A percentile compares a stretch with the other conserved stretches of the same genome.
Evolutionary conservation across 2,797 vertebrate genomes (phyloP).

Genomic region (Prionace glauca): DNA sequence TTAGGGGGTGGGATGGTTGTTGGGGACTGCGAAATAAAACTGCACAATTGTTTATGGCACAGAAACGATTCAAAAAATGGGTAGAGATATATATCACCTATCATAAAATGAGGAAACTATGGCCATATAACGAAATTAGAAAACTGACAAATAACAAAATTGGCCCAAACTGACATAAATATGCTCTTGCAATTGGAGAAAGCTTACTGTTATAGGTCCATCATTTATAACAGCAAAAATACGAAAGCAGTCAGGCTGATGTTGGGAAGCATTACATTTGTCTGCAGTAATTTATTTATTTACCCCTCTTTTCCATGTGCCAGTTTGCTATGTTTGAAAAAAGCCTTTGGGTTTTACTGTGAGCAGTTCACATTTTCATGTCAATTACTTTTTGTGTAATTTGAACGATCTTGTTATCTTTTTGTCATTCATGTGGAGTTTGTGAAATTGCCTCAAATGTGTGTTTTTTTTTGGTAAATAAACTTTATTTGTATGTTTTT

Average conservation of each 20-base stretch:
- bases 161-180: neutral
- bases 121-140: neutral
- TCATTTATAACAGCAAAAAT: neutral
- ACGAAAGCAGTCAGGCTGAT: neutral
- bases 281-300: neutral
- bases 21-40: neutral
- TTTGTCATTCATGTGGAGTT: conserved; percentile 18
- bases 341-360: neutral
- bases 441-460: conserved; percentile 26
- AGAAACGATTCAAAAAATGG: neutral
- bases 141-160: too few species aligned
- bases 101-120: neutral
- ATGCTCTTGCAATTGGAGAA: too few species aligned
- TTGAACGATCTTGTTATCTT: neutral
- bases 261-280: neutral
- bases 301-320: neutral
- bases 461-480: conserved; percentile 37
- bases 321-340: neutral
- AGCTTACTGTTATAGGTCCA: too few species aligned
- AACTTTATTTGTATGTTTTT: conserved; percentile 40
- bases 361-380: neutral
- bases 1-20: neutral
- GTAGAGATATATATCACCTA: neutral
- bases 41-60: neutral
- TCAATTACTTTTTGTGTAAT: neutral